Conservation (phyloP, 2,888 invertebrate genomes). For the Cactoblastis cactorum region DNA sequence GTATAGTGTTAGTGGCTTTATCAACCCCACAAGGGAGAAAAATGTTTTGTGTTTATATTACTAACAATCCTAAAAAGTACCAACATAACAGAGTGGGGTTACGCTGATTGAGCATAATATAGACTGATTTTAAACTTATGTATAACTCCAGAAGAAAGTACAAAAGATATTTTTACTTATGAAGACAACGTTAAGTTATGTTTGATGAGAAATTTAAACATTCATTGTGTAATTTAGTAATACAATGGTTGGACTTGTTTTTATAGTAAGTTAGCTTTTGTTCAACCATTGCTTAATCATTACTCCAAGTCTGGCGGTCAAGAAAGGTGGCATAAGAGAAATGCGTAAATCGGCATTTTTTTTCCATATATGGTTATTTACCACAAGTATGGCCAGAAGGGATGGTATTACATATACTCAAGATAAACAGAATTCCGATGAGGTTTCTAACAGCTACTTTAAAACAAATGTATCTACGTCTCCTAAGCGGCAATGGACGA, state of each 20-base stretch:
- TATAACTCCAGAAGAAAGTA: not conserved
- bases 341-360: conserved; percentile 3
- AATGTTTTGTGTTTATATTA: too few relatives aligned
- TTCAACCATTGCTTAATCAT: not conserved
- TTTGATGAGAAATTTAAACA: conserved; percentile 3
- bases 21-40: too few relatives aligned
- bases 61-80: too few relatives aligned
- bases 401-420: too few relatives aligned
- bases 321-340: not conserved
- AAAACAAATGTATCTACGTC: conserved; percentile 21
- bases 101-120: too few relatives aligned
- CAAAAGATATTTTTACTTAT: not conserved
- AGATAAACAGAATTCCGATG: conserved; percentile 11
- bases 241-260: conserved; percentile 12
- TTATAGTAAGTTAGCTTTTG: conserved; percentile 6
- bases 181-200: not conserved
- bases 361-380: not conserved
- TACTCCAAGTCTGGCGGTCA: not conserved
- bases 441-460: conserved; percentile 17
- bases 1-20: too few relatives aligned
- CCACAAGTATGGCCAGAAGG: not conserved
- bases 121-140: too few relatives aligned
- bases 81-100: too few relatives aligned
- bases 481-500: conserved; percentile 25
- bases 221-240: conserved; percentile 1